Percentiles rank a stretch among this genome's conserved stretches.
Evolutionary conservation across 2,113 vertebrate species (phyloP).

Genomic region (Boleophthalmus pectinirostris): DNA sequence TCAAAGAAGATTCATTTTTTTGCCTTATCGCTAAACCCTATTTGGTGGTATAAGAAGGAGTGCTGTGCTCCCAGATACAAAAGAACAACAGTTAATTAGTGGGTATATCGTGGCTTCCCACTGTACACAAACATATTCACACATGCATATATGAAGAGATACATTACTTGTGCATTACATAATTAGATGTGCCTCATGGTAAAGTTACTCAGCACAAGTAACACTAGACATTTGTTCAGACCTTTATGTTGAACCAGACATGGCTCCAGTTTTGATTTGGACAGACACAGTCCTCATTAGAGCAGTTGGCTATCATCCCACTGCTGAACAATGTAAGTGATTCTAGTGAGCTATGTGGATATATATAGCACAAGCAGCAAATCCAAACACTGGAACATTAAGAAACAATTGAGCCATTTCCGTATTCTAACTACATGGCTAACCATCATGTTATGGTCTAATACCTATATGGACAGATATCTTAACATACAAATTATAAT

Average conservation of each 20-base stretch:
- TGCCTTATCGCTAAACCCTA: no score
- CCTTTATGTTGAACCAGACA: constrained; percentile 20
- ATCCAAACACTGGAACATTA: constrained; percentile 8
- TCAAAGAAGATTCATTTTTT: no score
- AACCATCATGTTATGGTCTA: neutral
- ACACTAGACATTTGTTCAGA: neutral
- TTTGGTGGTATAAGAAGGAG: constrained; percentile 15
- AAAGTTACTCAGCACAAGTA: neutral
- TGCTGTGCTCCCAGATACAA: constrained; percentile 42
- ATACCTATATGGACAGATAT: neutral
- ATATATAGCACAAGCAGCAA: constrained; percentile 53
- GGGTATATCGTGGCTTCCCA: constrained; percentile 28
- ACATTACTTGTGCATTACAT: neutral
- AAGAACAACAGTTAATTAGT: constrained; percentile 43
- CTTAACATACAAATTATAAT: neutral
- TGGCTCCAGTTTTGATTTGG: constrained; percentile 39
- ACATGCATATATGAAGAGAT: neutral
- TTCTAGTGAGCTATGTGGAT: constrained; percentile 28
- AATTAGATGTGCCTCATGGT: neutral
- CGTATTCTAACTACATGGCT: neutral
- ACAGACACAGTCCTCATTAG: constrained; percentile 48
- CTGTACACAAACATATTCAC: neutral
- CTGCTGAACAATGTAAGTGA: constrained; percentile 33
- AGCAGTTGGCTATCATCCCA: constrained; percentile 15
- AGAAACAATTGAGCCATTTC: neutral